phyloP scores from a whole-genome alignment of 2,113 vertebrate genomes.

The Myiozetetes cayanensis region DNA sequence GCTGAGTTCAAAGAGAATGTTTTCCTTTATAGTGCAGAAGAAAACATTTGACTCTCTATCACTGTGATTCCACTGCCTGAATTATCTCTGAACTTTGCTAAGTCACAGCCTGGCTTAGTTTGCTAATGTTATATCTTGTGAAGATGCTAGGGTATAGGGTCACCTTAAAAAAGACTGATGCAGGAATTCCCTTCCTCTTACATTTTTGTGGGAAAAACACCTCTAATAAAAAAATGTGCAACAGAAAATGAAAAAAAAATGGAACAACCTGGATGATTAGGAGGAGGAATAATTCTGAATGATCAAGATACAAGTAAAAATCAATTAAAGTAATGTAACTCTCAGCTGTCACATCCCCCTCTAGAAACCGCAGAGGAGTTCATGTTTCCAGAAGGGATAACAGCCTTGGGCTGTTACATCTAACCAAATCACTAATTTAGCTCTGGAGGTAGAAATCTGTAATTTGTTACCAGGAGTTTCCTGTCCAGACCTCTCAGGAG shows the following conservation, averaged over 20 bases:
- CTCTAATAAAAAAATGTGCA: background rate
- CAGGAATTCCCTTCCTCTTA: background rate
- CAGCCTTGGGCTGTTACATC: background rate
- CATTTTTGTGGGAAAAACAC: background rate
- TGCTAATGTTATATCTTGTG: background rate
- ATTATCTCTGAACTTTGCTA: conserved; percentile 38
- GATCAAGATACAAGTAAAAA: background rate
- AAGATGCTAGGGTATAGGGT: background rate
- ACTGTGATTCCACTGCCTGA: conserved; percentile 26
- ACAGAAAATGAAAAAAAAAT: background rate
- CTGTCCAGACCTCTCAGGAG: background rate
- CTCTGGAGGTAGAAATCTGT: background rate
- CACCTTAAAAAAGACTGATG: conserved; percentile 1
- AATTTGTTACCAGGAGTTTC: background rate
- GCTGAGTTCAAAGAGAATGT: conserved; percentile 49
- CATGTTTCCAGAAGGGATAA: background rate
- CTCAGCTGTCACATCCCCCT: background rate
- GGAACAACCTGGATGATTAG: background rate
- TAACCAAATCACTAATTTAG: background rate
- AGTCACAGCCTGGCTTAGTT: conserved; percentile 13
- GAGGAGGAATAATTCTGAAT: background rate
- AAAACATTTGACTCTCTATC: conserved; percentile 31
- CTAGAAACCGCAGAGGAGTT: background rate
- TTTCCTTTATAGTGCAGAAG: conserved; percentile 39
- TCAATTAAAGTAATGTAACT: background rate